Evolutionary conservation across 2,888 invertebrate species (phyloP).

Genomic region (Cryptus armator): DNA sequence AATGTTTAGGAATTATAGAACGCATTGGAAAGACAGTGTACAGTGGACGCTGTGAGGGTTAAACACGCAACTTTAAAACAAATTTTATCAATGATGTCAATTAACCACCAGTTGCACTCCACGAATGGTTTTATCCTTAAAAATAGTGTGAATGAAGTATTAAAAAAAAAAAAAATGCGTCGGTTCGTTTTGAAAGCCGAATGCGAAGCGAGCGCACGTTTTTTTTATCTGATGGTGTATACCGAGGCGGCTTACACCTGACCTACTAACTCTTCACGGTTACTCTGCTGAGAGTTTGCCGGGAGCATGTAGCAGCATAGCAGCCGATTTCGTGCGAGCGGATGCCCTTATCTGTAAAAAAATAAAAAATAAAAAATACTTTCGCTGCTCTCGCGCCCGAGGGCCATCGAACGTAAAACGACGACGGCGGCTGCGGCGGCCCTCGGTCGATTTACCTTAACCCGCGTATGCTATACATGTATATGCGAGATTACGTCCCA

Average conservation of each 20-base stretch:
- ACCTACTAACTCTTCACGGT: slow-evolving; percentile 52
- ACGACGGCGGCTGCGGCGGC: slow-evolving; percentile 50
- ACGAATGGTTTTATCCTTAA: background rate
- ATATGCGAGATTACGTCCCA: slow-evolving; percentile 26
- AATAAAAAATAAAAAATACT: slow-evolving; percentile 39
- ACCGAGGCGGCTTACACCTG: slow-evolving; percentile 42
- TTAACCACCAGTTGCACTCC: background rate
- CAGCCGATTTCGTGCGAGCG: slow-evolving; percentile 26
- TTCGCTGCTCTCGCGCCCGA: slow-evolving; percentile 62
- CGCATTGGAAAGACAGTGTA: too few species aligned
- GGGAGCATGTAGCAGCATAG: slow-evolving; percentile 14
- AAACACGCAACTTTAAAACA: too few species aligned
- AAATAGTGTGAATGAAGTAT: slow-evolving; percentile 17
- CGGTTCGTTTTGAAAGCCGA: slow-evolving; percentile 32
- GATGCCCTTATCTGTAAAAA: slow-evolving; percentile 59
- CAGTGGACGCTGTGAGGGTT: too few species aligned
- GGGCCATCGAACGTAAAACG: slow-evolving; percentile 71
- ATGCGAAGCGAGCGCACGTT: slow-evolving; percentile 9
- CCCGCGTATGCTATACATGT: slow-evolving; percentile 16
- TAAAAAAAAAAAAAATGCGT: slow-evolving; percentile 14
- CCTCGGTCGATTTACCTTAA: slow-evolving; percentile 49
- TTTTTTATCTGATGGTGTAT: slow-evolving; percentile 48
- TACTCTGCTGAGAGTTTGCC: slow-evolving; percentile 34
- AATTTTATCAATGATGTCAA: too few species aligned
- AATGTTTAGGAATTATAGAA: too few species aligned